Percentiles rank a stretch among this genome's conserved stretches.
Conservation (phyloP, 2,888 invertebrate genomes). For the Saturnia pavonia region DNA sequence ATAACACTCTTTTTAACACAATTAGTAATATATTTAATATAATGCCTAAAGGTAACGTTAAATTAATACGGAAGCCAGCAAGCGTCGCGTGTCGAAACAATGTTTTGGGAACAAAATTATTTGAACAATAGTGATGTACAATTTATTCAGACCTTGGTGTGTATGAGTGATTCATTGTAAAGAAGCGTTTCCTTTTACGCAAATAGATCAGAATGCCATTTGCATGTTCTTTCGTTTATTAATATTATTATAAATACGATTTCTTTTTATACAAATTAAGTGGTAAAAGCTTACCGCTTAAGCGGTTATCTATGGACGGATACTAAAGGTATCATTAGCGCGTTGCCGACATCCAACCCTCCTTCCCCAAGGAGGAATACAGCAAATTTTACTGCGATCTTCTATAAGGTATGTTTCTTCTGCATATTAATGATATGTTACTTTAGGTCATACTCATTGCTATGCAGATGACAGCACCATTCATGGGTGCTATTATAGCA, state of each 20-base stretch:
- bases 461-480: no score
- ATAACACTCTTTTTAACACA: not conserved
- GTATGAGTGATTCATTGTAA: constrained; percentile 12
- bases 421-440: no score
- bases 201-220: not conserved
- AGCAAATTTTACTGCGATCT: no score
- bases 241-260: not conserved
- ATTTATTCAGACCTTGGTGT: constrained; percentile 16
- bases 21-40: not conserved
- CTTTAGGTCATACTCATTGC: no score
- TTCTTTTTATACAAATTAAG: no score
- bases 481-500: no score
- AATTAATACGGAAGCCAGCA: constrained; percentile 17
- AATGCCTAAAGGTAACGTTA: not conserved
- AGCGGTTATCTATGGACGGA: no score
- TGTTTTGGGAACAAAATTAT: constrained; percentile 14
- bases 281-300: no score
- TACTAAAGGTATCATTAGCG: no score
- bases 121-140: constrained; percentile 16
- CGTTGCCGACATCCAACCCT: no score
- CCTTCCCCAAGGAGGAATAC: no score
- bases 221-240: not conserved
- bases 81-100: constrained; percentile 14
- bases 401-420: no score
- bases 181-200: not conserved